Base-by-base conservation (phyloP, 2,113 vertebrate species). In the Channa maculata region DNA sequence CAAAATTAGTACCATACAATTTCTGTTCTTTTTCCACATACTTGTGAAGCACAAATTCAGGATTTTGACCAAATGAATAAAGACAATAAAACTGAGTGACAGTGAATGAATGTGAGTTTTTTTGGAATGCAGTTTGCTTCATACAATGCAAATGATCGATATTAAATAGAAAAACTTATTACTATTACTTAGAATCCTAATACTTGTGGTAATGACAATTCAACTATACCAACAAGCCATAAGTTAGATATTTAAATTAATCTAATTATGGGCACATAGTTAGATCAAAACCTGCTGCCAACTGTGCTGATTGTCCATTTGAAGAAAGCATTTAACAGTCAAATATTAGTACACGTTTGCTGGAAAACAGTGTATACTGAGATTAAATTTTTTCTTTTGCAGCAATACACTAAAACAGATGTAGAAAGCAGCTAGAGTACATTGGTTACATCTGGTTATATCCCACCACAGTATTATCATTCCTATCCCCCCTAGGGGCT, bases 401-500 rank as follows among this genome's bases (percentile, higher is more conserved):
- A 68, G 14, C 49, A 61, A 44, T 61, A 7, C 41, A 72, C 43
- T 36, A 34, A 71, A 75, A 68, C 37, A 65, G 24, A 64, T 7
- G 34, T 53, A 46, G 8, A 7, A 68, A 64, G 37, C 51, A 48
- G 24, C 63, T 63, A 46, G 33, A 77, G 33, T 24, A 33, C n/a
- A 45, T 24, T 24, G 24, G 24, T 24, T 24, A 72, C 63, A 83
- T 78, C 50, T 86, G 60, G 59, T 78, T 49, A 34, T 50, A 52
- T 71, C 43, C 38, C 13, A 43, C 4, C 33, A 58, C 50, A 48
- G 36, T 48, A 11, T 68, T 72, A 51, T 34, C 38, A 68, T 61
- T 54, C 60, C 37, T 49, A 4, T 24, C 15, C 13, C 9, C 43
- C 52, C 13, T 45, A 24, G 51, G 49, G 59, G 49, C 24, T 50